These are phyloP conservation scores for Brachyptera putata DNA, from an alignment of 2,888 invertebrate species.

Conservation along the genomic window DNA sequence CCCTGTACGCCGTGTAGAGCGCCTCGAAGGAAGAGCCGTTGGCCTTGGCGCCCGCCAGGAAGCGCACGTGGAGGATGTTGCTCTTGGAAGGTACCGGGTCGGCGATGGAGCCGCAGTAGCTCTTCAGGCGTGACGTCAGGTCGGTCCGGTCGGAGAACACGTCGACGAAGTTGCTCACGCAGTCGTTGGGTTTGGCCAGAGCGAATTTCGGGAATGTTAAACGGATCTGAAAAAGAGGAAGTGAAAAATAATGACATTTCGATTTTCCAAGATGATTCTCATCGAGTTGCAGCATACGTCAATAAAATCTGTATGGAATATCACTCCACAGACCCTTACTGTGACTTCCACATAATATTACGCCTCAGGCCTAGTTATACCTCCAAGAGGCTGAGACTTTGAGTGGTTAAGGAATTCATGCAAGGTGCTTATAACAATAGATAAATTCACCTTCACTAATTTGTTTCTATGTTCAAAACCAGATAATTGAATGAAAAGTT, in stretches of 20 bases:
- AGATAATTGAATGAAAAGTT: too few relatives aligned
- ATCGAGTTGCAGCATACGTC: too few relatives aligned
- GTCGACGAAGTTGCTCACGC: constrained; percentile 70
- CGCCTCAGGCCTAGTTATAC: too few relatives aligned
- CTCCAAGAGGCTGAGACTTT: too few relatives aligned
- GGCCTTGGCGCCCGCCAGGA: constrained; percentile 60
- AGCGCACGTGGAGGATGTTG: constrained; percentile 70
- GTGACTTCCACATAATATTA: too few relatives aligned
- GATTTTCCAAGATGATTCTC: not conserved
- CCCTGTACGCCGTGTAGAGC: constrained; percentile 70
- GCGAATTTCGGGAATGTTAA: constrained; percentile 61
- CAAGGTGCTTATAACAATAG: too few relatives aligned
- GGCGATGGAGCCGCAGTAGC: constrained; percentile 83
- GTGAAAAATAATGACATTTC: too few relatives aligned
- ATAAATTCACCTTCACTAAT: too few relatives aligned
- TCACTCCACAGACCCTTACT: not conserved
- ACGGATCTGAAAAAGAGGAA: constrained; percentile 54
- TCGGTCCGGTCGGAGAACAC: constrained; percentile 63
- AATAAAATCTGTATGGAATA: too few relatives aligned
- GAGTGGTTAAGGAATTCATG: too few relatives aligned
- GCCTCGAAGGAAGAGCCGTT: constrained; percentile 64
- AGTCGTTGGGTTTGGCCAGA: constrained; percentile 70
- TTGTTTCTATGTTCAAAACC: too few relatives aligned
- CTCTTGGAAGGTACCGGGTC: constrained; percentile 65
- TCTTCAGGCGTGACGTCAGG: constrained; percentile 56